Conservation (phyloP, 2,888 invertebrate species). For the Ichneumon xanthorius region DNA sequence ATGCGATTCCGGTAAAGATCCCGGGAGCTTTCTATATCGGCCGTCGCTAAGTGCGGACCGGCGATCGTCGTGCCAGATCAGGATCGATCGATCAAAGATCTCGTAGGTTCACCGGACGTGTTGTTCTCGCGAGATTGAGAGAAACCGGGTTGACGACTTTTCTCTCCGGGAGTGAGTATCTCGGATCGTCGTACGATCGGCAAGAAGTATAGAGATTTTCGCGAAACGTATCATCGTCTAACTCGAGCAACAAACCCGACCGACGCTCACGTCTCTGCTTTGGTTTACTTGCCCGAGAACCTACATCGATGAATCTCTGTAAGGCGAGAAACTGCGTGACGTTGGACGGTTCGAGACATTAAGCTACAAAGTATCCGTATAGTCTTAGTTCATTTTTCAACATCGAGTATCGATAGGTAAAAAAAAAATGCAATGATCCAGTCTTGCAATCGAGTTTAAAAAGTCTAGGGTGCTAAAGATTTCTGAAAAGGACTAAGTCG, state of each 20-base stretch:
- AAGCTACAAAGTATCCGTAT: neutral
- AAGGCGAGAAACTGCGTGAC: slow-evolving; percentile 53
- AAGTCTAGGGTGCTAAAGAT: neutral
- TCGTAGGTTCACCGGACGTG: slow-evolving; percentile 48
- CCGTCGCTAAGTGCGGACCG: slow-evolving; percentile 28
- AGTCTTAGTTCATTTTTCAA: neutral
- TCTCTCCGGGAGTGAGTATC: slow-evolving; percentile 50
- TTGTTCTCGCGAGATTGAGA: slow-evolving; percentile 62
- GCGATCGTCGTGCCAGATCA: slow-evolving; percentile 60
- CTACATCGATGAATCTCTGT: slow-evolving; percentile 41
- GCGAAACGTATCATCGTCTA: slow-evolving; percentile 40
- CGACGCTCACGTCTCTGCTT: slow-evolving; percentile 52
- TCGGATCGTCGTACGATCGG: slow-evolving; percentile 18
- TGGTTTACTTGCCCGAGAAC: slow-evolving; percentile 50
- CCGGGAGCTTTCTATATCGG: slow-evolving; percentile 52
- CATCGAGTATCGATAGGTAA: neutral
- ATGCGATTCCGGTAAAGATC: slow-evolving; percentile 31
- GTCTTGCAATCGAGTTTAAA: neutral
- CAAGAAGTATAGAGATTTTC: slow-evolving; percentile 46
- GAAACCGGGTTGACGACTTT: slow-evolving; percentile 69
- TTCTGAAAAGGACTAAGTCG: neutral
- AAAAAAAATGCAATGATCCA: neutral
- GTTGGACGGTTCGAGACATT: neutral
- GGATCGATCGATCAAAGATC: slow-evolving; percentile 65
- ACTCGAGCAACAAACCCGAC: slow-evolving; percentile 46